Percentiles rank a stretch among this genome's conserved stretches.
Evolutionary conservation across 1,140 invertebrate species (phyloP).

Genomic region (Colletes latitarsis): DNA sequence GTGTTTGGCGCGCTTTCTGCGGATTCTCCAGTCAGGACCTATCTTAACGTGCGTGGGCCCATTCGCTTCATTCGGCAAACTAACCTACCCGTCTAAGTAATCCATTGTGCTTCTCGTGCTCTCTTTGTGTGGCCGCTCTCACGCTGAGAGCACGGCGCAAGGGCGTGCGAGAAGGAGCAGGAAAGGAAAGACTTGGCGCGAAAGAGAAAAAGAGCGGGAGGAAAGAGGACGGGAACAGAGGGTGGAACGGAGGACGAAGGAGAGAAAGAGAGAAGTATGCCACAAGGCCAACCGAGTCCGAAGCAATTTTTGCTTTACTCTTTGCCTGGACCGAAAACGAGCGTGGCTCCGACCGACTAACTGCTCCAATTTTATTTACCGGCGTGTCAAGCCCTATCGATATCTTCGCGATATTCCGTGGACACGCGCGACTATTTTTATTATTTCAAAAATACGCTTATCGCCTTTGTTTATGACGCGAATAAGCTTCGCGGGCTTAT

Average conservation of each 20-base stretch:
- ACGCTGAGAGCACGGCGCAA: slow-evolving; percentile 69
- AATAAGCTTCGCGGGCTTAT: not conserved
- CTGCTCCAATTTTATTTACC: slow-evolving; percentile 68
- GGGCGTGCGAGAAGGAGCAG: slow-evolving; percentile 61
- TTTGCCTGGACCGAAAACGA: slow-evolving; percentile 55
- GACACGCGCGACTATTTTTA: not conserved
- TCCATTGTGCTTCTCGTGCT: slow-evolving; percentile 77
- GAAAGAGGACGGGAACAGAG: slow-evolving; percentile 34
- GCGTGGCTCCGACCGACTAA: slow-evolving; percentile 61
- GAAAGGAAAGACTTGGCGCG: slow-evolving; percentile 32
- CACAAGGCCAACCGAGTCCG: slow-evolving; percentile 74
- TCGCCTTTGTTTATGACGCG: too few species aligned
- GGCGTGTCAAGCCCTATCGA: slow-evolving; percentile 29
- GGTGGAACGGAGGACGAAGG: slow-evolving; percentile 45
- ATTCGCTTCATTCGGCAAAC: slow-evolving; percentile 74
- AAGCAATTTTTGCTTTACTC: slow-evolving; percentile 69
- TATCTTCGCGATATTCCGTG: slow-evolving; percentile 2
- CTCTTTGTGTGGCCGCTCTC: slow-evolving; percentile 76
- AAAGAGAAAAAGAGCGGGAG: slow-evolving; percentile 14
- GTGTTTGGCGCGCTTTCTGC: slow-evolving; percentile 62
- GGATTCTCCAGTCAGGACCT: slow-evolving; percentile 75
- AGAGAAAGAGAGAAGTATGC: slow-evolving; percentile 65
- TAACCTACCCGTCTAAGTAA: slow-evolving; percentile 79
- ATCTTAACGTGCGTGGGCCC: slow-evolving; percentile 79
- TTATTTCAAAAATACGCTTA: not conserved